Evolutionary conservation across 2,113 vertebrate species (phyloP), one percentile per base, ranked within the genome.

Genomic region (Galeopterus variegatus): DNA sequence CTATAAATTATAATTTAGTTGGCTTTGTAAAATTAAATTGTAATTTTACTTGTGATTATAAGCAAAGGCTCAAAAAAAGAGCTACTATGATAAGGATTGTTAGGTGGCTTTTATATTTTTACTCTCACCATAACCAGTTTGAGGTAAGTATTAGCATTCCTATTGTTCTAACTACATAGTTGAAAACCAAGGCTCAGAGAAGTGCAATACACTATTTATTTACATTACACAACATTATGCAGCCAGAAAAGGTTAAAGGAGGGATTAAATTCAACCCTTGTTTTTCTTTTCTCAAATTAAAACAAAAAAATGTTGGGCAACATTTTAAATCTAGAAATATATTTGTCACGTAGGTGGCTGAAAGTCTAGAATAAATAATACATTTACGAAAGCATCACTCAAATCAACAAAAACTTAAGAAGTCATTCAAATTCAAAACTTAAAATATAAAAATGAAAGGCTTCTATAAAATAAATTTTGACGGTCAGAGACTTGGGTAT

Each of bases 1-100:
- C 36, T 80, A 19, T 73, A 86, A 82, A 67, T 77, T 13, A 88
- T n/a, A 60, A 60, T 6, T 72, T 95, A 58, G 0, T 81, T 89
- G 48, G 15, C 14, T 92, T 87, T 88, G 12, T 3, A 96, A 88
- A 90, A 52, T 92, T 82, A 73, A 65, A 60, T 2, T 36, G 2
- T 77, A 45, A 89, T 96, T 95, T 93, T 82, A 72, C 2, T 18
- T 67, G 13, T 89, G 24, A 89, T 85, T 81, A 24, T n/a, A 84
- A 88, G 14, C 21, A 90, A 93, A 79, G 19, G 8, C 4, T 50
- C 14, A 82, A 90, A 90, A 8, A 62, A 94, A 60, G 8, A 95
- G n/a, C 28, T 91, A 76, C 19, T 92, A n/a, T 79, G 14, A 14
- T 60, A 87, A 69, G 33, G 33, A 85, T 10, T 69, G 7, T 26